Base-by-base conservation (phyloP, 2,888 invertebrate genomes). In the Idaea dimidiata region DNA sequence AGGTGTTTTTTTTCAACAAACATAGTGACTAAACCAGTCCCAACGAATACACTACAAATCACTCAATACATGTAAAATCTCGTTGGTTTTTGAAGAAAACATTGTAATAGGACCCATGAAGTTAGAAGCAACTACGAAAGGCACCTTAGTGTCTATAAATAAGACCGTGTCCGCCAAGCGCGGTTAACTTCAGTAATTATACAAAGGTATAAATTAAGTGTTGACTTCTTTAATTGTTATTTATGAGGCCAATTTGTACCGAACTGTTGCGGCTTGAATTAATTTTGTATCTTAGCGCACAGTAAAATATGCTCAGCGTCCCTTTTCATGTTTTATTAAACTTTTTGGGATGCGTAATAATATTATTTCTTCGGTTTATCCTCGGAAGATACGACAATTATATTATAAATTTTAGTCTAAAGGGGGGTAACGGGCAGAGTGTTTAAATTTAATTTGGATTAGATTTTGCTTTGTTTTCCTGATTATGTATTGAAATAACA, bases 161-260 rank as follows among this genome's bases (percentile, higher is more conserved):
- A 68, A 67, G 33, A 56, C 57, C 14, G 64, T 66, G 69, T 64
- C 62, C 32, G 57, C 61, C 17, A 64, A 65, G 61, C 67, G 70
- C 59, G 54, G 58, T 43, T 66, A 70, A 66, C 65, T 67, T 65
- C 60, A 61, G 69, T 60, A 69, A 72, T 72, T 72, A 70, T 65
- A 69, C 61, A 58, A 56, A 65, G 63, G 60, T 67, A 72, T 72
- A 70, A 70, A 72, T 70, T 70, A 60, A 58, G 57, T 33, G 65
- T 55, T 64, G 67, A 67, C 70, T 68, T 59, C 62, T 59, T 54
- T 68, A 67, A 68, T 72, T 65, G 72, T 64, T 61, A 68, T 60
- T 59, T 66, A 67, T 66, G 65, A 59, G 53, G 58, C 43, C 59
- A 62, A 64, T 64, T 68, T 63, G 61, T 63, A 55, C 33, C 17